These are phyloP conservation scores for Sebastes taczanowskii DNA, from an alignment of 2,797 vertebrate genomes.

Conservation along the genomic window DNA sequence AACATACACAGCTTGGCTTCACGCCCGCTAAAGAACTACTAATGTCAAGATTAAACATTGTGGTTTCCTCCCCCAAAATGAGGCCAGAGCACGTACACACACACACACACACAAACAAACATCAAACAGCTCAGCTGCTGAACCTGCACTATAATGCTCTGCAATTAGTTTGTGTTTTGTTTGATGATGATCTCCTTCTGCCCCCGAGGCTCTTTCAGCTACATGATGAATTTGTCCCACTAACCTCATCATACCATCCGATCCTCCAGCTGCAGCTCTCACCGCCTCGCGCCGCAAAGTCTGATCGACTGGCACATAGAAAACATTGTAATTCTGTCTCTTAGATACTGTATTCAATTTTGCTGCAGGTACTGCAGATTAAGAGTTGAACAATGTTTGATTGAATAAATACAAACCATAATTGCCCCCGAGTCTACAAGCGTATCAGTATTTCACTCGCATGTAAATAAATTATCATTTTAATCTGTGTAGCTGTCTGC, in stretches of 20 bases:
- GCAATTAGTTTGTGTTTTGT: constrained; percentile 80
- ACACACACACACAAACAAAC: constrained; percentile 30
- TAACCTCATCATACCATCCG: constrained; percentile 60
- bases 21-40: constrained; percentile 55
- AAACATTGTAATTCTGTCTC: not conserved
- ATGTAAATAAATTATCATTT: too few relatives aligned
- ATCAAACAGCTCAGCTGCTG: constrained; percentile 58
- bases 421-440: too few relatives aligned
- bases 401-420: too few relatives aligned
- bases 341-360: not conserved
- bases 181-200: constrained; percentile 69
- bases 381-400: not conserved
- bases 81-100: constrained; percentile 36
- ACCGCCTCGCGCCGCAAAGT: not conserved
- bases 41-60: constrained; percentile 76
- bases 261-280: constrained; percentile 15
- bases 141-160: constrained; percentile 65
- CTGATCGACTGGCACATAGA: not conserved
- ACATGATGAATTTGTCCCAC: constrained; percentile 66
- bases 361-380: not conserved
- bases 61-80: constrained; percentile 73
- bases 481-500: too few relatives aligned
- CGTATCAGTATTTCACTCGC: too few relatives aligned
- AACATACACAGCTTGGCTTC: constrained; percentile 49
- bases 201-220: constrained; percentile 49